Evolutionary conservation across 2,113 vertebrate genomes (phyloP).

Genomic region (Leptosomus discolor): DNA sequence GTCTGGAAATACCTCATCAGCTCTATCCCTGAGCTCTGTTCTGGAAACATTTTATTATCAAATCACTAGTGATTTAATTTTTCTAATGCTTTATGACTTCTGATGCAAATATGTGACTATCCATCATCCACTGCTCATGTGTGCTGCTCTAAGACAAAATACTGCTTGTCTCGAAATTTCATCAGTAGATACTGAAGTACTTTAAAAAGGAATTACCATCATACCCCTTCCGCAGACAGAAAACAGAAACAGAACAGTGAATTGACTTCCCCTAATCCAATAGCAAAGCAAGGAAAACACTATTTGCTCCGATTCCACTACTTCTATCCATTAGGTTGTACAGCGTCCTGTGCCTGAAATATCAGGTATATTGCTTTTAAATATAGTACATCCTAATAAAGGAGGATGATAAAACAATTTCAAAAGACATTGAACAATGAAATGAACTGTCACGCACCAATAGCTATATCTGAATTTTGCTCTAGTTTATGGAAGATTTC

Average conservation of each 20-base stretch:
- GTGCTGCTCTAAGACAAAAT: not conserved
- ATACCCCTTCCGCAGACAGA: not conserved
- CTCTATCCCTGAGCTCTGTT: not conserved
- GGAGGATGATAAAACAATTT: not conserved
- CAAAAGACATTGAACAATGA: not conserved
- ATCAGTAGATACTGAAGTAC: not conserved
- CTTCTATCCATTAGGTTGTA: not conserved
- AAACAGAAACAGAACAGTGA: not conserved
- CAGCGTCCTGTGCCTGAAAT: not conserved
- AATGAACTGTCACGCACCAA: not conserved
- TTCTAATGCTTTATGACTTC: not conserved
- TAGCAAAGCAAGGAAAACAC: not conserved
- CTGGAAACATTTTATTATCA: not conserved
- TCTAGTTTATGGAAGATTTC: not conserved
- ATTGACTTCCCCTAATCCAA: not conserved
- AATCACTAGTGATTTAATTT: not conserved
- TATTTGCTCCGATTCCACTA: not conserved
- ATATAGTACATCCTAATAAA: not conserved
- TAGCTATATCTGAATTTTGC: not conserved
- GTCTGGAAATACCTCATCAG: not conserved
- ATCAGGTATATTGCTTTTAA: not conserved
- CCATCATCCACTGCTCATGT: not conserved
- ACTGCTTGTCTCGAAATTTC: not conserved
- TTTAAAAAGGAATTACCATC: not conserved
- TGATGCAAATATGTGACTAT: not conserved